Evolutionary conservation across 2,113 vertebrate species (phyloP).

Genomic region (Salvelinus fontinalis): DNA sequence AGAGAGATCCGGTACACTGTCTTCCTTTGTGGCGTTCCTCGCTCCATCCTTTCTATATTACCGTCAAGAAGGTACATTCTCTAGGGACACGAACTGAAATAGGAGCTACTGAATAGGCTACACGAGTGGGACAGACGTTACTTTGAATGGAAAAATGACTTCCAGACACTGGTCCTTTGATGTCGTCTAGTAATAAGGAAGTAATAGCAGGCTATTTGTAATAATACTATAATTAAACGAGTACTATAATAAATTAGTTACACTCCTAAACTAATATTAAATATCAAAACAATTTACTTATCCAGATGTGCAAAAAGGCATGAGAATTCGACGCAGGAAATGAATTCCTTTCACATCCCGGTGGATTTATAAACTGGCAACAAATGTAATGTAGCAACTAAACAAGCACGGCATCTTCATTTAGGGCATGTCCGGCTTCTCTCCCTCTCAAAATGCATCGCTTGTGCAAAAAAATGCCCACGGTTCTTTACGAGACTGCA

Average conservation of each 20-base stretch:
- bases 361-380: conserved; percentile 21
- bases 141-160: not conserved
- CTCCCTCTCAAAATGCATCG: conserved; percentile 1
- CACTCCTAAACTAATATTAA: not conserved
- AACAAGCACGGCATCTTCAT: conserved; percentile 10
- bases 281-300: not conserved
- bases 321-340: conserved; percentile 35
- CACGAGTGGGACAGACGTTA: not conserved
- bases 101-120: conserved; percentile 15
- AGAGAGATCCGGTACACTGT: conserved; percentile 93
- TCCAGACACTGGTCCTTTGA: not conserved
- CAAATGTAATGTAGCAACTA: not conserved
- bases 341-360: conserved; percentile 45
- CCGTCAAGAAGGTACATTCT: conserved; percentile 87
- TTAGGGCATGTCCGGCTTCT: conserved; percentile 5
- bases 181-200: not conserved
- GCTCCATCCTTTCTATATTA: conserved; percentile 77
- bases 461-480: conserved; percentile 1
- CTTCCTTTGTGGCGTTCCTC: conserved; percentile 80
- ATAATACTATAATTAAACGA: not conserved
- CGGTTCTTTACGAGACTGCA: not conserved
- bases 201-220: not conserved
- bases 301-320: conserved; percentile 51
- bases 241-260: not conserved
- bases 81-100: not conserved